Base-by-base conservation (phyloP, 2,113 vertebrate genomes). In the Sinocyclocheilus anshuiensis region DNA sequence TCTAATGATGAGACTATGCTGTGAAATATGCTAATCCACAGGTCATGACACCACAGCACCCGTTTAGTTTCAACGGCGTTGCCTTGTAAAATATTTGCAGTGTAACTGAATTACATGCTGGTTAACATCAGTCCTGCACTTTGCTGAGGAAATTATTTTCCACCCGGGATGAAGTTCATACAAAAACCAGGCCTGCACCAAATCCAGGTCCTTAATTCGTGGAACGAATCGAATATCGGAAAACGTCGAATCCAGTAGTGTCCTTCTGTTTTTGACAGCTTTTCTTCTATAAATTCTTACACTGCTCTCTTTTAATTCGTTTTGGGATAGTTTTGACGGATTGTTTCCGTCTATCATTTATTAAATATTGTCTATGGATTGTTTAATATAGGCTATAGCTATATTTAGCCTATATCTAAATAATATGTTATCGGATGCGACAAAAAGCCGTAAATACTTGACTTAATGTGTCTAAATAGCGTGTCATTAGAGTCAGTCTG, bases 191-290 rank as follows among this genome's bases (percentile, higher is more conserved):
- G 75, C 80, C 80, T 77, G 75, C 83, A 53, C 61, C 24, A 86
- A 90, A 87, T 87, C 76, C 86, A 77, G 81, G 87, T 86, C 81
- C 83, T 77, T 84, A 90, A 89, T 88, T 90, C 76, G 69, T 85
- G 86, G 89, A 90, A 87, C 87, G 82, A 88, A 90, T 90, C 89
- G 87, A 88, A 89, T 91, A 76, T 80, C 29, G 11, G 18, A 39
- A 79, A 79, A 79, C 29, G 53, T 39, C 20, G 33, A 39, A 42
- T 81, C 12, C 72, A 48, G 71, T 12, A 69, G 18, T 45, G 75
- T 26, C 75, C 24, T 24, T 42, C n/a, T 81, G 39, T 65, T 65
- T 63, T 63, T 80, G 57, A 80, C 36, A 26, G 77, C 20, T 59
- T 61, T 15, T 24, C 1, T 50, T 65, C n/a, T 42, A 45, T 22